A percentile compares a stretch with the other conserved stretches of the same genome.
These are phyloP conservation scores for Sinotaia quadrata DNA, from an alignment of 2,888 invertebrate species.

Conservation along the genomic window DNA sequence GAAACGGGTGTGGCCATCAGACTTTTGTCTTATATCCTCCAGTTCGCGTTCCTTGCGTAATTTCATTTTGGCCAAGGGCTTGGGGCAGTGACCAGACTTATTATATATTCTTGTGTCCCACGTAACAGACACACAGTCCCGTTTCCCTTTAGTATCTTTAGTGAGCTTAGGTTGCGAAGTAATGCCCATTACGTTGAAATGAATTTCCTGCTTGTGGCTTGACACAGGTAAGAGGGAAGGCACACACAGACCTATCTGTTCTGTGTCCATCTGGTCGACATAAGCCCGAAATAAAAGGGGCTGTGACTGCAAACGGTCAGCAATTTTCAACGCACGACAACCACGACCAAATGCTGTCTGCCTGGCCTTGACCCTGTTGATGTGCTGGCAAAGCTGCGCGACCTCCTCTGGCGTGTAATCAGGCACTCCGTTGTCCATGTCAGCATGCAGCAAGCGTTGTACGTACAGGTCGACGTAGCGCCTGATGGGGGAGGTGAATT, in stretches of 20 bases:
- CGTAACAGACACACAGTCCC: constrained; percentile 29
- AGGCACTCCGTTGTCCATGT: constrained; percentile 7
- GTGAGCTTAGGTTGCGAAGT: constrained; percentile 37
- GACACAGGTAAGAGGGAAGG: constrained; percentile 38
- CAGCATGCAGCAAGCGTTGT: constrained; percentile 46
- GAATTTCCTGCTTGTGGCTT: constrained; percentile 35
- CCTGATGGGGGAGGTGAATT: constrained; percentile 49
- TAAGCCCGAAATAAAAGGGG: constrained; percentile 38
- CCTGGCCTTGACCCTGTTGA: constrained; percentile 39
- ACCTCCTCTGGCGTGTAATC: constrained; percentile 42
- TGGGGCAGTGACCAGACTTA: background rate
- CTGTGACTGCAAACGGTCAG: constrained; percentile 35
- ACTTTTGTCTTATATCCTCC: too few species aligned
- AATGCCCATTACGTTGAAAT: constrained; percentile 41
- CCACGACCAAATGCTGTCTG: constrained; percentile 42
- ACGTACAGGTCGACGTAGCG: constrained; percentile 44
- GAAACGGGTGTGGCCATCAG: too few species aligned
- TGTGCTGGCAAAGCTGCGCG: constrained; percentile 38
- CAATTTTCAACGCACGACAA: constrained; percentile 37
- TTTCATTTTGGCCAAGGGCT: background rate
- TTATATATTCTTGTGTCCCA: constrained; percentile 46
- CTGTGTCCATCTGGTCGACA: constrained; percentile 40
- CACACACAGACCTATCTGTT: constrained; percentile 38
- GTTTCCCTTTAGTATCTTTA: constrained; percentile 27
- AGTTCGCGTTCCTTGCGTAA: background rate